Percentiles rank a stretch among this genome's conserved stretches.
Conservation (phyloP, 2,888 invertebrate species). For the Napeogenes sylphis region DNA sequence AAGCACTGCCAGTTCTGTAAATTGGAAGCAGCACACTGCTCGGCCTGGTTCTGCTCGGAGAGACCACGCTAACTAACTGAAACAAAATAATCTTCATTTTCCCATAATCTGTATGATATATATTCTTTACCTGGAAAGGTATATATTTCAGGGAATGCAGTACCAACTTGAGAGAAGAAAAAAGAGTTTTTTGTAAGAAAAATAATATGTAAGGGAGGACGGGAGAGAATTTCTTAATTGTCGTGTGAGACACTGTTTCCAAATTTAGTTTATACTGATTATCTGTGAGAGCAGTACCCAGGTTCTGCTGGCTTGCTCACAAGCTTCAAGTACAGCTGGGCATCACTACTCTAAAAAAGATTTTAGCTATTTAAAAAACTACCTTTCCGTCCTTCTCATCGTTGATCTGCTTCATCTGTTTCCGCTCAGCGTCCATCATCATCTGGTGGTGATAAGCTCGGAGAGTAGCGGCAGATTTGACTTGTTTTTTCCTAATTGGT, state of each 20-base stretch:
- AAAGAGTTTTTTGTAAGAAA: background rate
- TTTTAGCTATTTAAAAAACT: slow-evolving; percentile 12
- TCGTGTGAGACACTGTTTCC: too few species aligned
- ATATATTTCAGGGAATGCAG: too few species aligned
- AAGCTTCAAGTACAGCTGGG: too few species aligned
- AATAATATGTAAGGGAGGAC: too few species aligned
- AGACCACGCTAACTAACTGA: slow-evolving; percentile 71
- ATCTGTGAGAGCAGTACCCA: too few species aligned
- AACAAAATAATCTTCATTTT: slow-evolving; percentile 10
- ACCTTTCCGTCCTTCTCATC: slow-evolving; percentile 70
- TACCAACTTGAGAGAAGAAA: background rate
- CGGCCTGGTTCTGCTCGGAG: slow-evolving; percentile 67
- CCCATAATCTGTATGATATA: too few species aligned
- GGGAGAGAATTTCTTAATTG: too few species aligned
- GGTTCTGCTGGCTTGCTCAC: too few species aligned
- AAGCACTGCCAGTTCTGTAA: slow-evolving; percentile 67
- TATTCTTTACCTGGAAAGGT: too few species aligned
- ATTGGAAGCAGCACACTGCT: slow-evolving; percentile 65
- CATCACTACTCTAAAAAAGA: background rate
- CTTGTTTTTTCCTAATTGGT: slow-evolving; percentile 53
- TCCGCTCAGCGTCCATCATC: slow-evolving; percentile 65
- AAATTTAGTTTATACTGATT: too few species aligned
- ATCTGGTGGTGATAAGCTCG: slow-evolving; percentile 64
- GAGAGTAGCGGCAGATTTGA: slow-evolving; percentile 64
- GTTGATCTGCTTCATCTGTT: slow-evolving; percentile 66